phyloP scores from a whole-genome alignment of 2,797 vertebrate species.

The Enteromius thamalakanensis region DNA sequence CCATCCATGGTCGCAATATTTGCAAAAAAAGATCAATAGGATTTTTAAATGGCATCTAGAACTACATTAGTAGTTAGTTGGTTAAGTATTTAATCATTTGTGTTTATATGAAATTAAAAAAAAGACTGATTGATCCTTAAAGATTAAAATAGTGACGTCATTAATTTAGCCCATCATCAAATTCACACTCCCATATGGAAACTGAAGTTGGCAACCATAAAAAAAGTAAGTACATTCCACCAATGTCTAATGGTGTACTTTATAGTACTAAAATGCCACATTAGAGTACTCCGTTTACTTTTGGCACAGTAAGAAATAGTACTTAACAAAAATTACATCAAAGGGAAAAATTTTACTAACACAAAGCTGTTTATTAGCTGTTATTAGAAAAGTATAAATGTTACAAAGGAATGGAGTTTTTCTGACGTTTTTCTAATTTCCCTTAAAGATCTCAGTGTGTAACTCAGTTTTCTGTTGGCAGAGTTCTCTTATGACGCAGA shows the following conservation, averaged over 20 bases:
- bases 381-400: neutral
- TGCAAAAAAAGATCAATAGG: neutral
- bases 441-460: neutral
- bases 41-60: neutral
- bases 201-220: neutral
- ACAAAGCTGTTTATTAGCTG: neutral
- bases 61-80: neutral
- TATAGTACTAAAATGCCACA: neutral
- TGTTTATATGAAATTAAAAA: neutral
- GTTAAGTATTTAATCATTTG: neutral
- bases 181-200: neutral
- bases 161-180: neutral
- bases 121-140: neutral
- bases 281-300: neutral
- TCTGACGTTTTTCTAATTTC: neutral
- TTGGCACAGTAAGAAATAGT: neutral
- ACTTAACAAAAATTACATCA: neutral
- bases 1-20: neutral
- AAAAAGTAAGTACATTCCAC: neutral
- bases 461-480: conserved; percentile 4
- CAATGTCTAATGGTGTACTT: neutral
- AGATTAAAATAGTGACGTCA: neutral
- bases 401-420: neutral
- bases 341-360: no score
- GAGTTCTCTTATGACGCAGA: conserved; percentile 24